A percentile compares a stretch with the other conserved stretches of the same genome.
These are phyloP conservation scores for Globicephala melas DNA, from an alignment of 2,113 vertebrate genomes.

Conservation along the genomic window DNA sequence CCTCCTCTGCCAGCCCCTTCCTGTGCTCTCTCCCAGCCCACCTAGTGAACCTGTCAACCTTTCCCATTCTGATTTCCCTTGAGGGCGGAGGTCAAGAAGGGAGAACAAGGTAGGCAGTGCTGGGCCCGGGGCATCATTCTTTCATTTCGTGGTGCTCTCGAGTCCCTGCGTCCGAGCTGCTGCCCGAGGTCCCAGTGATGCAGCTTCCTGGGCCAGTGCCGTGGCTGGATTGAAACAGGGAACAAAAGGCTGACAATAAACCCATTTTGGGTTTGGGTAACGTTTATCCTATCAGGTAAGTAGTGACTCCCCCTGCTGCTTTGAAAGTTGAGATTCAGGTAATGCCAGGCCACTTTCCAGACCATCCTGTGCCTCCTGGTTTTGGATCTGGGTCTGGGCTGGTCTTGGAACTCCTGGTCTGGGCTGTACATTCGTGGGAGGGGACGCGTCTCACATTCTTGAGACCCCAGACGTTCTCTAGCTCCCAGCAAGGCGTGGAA, in stretches of 20 bases:
- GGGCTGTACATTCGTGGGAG: neutral
- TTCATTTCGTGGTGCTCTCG: neutral
- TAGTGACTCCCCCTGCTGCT: too few species aligned
- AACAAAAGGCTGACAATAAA: neutral
- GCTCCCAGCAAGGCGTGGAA: neutral
- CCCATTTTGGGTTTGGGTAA: neutral
- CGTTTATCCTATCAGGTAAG: neutral
- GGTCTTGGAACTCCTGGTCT: too few species aligned
- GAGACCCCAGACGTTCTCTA: too few species aligned
- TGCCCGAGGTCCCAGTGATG: rapidly evolving
- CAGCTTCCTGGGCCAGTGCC: neutral
- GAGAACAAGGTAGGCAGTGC: neutral
- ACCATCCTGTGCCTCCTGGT: neutral
- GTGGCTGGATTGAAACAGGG: neutral
- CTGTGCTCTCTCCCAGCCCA: neutral
- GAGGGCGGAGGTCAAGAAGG: neutral
- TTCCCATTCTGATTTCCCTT: neutral
- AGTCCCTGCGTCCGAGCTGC: too few species aligned
- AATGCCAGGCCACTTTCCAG: neutral
- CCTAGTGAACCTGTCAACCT: rapidly evolving
- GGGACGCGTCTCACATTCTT: neutral
- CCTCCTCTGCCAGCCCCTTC: neutral
- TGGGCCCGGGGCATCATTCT: rapidly evolving
- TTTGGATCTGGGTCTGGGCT: neutral
- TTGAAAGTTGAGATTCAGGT: neutral